A percentile compares a stretch with the other conserved stretches of the same genome.
phyloP scores from a whole-genome alignment of 2,113 vertebrate species.

The Hippolais icterina region DNA sequence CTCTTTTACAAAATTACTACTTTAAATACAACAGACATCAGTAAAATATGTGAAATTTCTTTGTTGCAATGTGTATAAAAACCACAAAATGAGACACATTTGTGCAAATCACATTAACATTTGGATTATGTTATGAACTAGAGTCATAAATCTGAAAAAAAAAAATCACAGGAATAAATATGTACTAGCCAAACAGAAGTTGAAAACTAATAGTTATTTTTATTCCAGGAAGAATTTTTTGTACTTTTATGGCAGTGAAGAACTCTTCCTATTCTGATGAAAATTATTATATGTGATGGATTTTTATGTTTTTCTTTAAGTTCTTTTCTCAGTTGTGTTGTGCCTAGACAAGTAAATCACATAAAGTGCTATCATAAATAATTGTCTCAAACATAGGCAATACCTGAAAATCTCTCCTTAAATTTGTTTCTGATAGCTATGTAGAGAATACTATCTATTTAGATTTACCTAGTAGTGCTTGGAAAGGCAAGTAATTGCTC shows the following conservation, averaged over 20 bases:
- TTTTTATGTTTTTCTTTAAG: neutral
- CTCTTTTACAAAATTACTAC: neutral
- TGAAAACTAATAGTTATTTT: neutral
- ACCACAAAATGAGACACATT: neutral
- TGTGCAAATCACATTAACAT: neutral
- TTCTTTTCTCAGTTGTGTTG: neutral
- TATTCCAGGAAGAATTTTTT: neutral
- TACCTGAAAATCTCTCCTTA: neutral
- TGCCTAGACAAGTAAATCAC: neutral
- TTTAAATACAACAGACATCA: neutral
- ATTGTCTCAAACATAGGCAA: neutral
- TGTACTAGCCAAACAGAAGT: neutral
- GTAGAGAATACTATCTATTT: neutral
- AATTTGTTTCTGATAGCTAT: neutral
- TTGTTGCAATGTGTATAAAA: neutral
- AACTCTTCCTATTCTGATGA: neutral
- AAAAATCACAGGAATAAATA: neutral
- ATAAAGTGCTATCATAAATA: neutral
- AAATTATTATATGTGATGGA: neutral
- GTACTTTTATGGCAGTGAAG: neutral
- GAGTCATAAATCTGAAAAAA: neutral
- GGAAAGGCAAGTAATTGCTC: neutral
- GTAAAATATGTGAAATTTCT: neutral
- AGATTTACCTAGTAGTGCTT: neutral
- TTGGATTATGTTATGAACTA: neutral